Percentiles rank a stretch among this genome's conserved stretches.
These are phyloP conservation scores for Druon quercuslanigerum DNA, from an alignment of 1,140 invertebrate genomes.

Conservation along the genomic window DNA sequence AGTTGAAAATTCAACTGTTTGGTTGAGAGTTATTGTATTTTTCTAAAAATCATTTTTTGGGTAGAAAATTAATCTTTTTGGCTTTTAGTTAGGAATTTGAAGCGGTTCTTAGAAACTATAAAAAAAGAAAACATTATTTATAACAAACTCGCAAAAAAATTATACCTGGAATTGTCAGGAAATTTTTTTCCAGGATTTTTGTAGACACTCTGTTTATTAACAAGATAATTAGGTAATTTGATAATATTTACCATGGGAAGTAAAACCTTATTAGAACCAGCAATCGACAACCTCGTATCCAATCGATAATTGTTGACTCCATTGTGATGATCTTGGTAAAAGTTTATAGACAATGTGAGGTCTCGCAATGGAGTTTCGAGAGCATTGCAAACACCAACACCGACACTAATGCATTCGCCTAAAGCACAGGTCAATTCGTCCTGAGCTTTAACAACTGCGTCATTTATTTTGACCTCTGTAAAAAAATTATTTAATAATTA, in stretches of 20 bases:
- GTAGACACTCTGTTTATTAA: not conserved
- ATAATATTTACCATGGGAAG: constrained; percentile 75
- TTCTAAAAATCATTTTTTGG: no score
- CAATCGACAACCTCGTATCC: constrained; percentile 87
- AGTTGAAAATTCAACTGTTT: no score
- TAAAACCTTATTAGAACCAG: constrained; percentile 84
- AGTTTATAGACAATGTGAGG: constrained; percentile 85
- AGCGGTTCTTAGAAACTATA: no score
- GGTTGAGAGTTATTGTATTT: no score
- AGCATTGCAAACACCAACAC: constrained; percentile 85
- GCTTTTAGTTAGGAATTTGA: no score
- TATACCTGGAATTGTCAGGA: no score
- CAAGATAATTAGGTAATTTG: constrained; percentile 22
- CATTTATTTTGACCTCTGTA: constrained; percentile 84
- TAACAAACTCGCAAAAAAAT: no score
- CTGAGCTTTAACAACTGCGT: constrained; percentile 81
- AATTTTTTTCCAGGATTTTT: no score
- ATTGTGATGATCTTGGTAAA: constrained; percentile 95
- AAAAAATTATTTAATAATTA: constrained; percentile 32
- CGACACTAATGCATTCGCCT: constrained; percentile 85
- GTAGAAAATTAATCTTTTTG: no score
- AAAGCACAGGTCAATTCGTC: constrained; percentile 83
- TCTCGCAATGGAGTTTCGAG: constrained; percentile 82
- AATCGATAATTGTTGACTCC: constrained; percentile 88
- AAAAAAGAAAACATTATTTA: no score